Percentiles rank a stretch among this genome's conserved stretches.
These are phyloP conservation scores for Tenthredo amoena DNA, from an alignment of 2,888 invertebrate species.

Conservation along the genomic window DNA sequence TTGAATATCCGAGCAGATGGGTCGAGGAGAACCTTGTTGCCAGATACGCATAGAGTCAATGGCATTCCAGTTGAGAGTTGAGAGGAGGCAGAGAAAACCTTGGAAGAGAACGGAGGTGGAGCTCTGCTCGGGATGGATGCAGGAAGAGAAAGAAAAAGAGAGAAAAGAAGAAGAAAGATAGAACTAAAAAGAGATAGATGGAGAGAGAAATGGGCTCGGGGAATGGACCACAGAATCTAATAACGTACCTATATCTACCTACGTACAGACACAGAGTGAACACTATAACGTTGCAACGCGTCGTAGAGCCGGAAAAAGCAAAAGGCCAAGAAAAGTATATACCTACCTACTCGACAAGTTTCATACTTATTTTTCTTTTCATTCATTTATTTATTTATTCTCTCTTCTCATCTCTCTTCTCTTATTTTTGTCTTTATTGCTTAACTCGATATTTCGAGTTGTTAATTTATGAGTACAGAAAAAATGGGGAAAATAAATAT, in stretches of 20 bases:
- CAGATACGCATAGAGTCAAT: slow-evolving; percentile 72
- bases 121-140: slow-evolving; percentile 7
- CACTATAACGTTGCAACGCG: not conserved
- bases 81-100: slow-evolving; percentile 53
- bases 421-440: not conserved
- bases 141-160: slow-evolving; percentile 41
- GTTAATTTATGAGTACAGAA: not conserved
- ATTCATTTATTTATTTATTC: not conserved
- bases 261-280: not conserved
- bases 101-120: slow-evolving; percentile 12
- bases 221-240: slow-evolving; percentile 50
- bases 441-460: not conserved
- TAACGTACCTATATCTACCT: not conserved
- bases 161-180: slow-evolving; percentile 37
- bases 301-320: not conserved
- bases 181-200: slow-evolving; percentile 18
- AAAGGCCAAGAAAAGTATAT: not conserved
- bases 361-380: not conserved
- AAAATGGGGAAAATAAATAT: not conserved
- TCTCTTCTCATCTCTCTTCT: not conserved
- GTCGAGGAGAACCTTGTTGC: slow-evolving; percentile 67
- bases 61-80: slow-evolving; percentile 67
- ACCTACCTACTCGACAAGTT: not conserved
- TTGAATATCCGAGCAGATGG: slow-evolving; percentile 59
- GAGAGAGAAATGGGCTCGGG: slow-evolving; percentile 19